A percentile compares a stretch with the other conserved stretches of the same genome.
Evolutionary conservation across 2,113 vertebrate species (phyloP).

Genomic region (Spizaetus ornatus): DNA sequence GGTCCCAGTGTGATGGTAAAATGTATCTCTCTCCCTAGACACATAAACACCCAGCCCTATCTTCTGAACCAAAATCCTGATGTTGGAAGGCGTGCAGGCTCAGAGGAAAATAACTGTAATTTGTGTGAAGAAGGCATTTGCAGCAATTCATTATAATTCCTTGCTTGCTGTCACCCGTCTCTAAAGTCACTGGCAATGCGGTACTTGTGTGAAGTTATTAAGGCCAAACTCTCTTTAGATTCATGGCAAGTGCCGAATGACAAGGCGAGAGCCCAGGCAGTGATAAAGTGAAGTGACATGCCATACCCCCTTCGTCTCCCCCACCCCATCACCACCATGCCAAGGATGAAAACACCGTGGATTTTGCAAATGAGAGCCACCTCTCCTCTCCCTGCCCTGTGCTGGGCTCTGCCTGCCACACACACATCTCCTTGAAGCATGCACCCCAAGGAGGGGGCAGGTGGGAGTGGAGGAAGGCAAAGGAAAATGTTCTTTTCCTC

Average conservation of each 20-base stretch:
- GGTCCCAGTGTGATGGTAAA: background rate
- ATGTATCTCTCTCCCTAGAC: background rate
- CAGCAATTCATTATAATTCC: conserved; percentile 69
- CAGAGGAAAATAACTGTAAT: conserved; percentile 64
- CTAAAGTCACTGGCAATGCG: conserved; percentile 63
- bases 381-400: background rate
- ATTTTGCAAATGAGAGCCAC: conserved; percentile 48
- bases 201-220: conserved; percentile 68
- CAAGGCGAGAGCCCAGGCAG: conserved; percentile 47
- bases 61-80: conserved; percentile 32
- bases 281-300: conserved; percentile 63
- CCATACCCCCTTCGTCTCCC: conserved; percentile 18
- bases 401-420: background rate
- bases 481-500: background rate
- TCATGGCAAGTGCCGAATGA: conserved; percentile 55
- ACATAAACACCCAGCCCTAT: background rate
- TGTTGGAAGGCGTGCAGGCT: conserved; percentile 12
- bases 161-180: conserved; percentile 61
- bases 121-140: conserved; percentile 58
- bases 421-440: background rate
- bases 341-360: background rate
- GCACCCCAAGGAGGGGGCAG: background rate
- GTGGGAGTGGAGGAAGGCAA: background rate
- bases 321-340: conserved; percentile 1
- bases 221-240: conserved; percentile 67